Evolutionary conservation across 2,888 invertebrate species (phyloP).

Genomic region (Carpatolechia fugitivella): DNA sequence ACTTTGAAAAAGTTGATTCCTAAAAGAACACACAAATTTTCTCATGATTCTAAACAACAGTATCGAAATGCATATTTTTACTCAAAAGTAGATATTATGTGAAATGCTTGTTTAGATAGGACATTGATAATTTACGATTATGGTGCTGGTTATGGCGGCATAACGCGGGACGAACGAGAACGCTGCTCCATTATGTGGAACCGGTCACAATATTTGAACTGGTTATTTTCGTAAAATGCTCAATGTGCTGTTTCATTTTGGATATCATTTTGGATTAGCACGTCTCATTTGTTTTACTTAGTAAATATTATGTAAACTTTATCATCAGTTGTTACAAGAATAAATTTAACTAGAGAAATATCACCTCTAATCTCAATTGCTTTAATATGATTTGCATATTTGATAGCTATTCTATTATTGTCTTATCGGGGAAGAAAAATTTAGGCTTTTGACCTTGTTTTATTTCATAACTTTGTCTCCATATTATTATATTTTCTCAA

Average conservation of each 20-base stretch:
- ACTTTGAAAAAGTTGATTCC: too few relatives aligned
- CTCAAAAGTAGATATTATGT: neutral
- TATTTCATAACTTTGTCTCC: too few relatives aligned
- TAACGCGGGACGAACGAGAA: conserved; percentile 30
- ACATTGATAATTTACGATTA: conserved; percentile 54
- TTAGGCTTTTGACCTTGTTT: too few relatives aligned
- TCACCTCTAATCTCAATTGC: too few relatives aligned
- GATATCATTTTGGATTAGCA: neutral
- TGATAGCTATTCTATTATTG: too few relatives aligned
- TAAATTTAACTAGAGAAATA: too few relatives aligned
- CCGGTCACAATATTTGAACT: conserved; percentile 38
- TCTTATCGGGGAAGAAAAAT: too few relatives aligned
- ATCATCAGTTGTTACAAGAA: too few relatives aligned
- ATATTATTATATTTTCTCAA: too few relatives aligned
- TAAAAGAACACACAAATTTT: too few relatives aligned
- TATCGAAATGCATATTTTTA: neutral
- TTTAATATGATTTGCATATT: too few relatives aligned
- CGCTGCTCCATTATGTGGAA: conserved; percentile 37
- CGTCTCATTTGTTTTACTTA: neutral
- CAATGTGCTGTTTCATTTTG: neutral
- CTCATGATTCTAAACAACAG: too few relatives aligned
- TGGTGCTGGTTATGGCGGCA: conserved; percentile 43
- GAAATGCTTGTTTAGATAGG: conserved; percentile 57
- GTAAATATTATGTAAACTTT: neutral
- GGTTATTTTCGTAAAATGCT: conserved; percentile 2